Percentiles rank a stretch among this genome's conserved stretches.
These are phyloP conservation scores for Nomia melanderi DNA, from an alignment of 1,140 invertebrate genomes.

Conservation along the genomic window DNA sequence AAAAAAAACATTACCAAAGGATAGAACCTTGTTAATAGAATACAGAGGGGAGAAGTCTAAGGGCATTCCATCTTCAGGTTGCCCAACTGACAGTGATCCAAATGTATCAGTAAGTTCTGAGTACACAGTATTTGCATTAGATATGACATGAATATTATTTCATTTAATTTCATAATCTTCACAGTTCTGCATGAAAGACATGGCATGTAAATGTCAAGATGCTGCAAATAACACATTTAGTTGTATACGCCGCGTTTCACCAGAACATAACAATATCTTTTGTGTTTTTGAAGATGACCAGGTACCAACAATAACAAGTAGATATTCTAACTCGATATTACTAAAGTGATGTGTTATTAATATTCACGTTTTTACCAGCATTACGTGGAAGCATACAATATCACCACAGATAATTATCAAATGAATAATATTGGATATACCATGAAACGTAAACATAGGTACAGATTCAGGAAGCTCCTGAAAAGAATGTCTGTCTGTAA, in stretches of 20 bases:
- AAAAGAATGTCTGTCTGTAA: constrained; percentile 77
- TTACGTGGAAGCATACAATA: constrained; percentile 88
- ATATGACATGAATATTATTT: background rate
- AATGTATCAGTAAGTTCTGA: constrained; percentile 82
- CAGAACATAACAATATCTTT: constrained; percentile 85
- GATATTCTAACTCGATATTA: background rate
- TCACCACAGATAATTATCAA: constrained; percentile 86
- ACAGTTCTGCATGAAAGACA: constrained; percentile 84
- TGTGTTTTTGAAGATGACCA: constrained; percentile 88
- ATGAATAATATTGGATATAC: constrained; percentile 83
- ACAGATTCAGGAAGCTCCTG: constrained; percentile 78
- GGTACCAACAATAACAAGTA: constrained; percentile 78
- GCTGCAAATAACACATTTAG: constrained; percentile 91
- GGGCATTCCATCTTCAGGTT: constrained; percentile 79
- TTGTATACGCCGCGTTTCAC: constrained; percentile 85
- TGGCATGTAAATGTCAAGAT: constrained; percentile 92
- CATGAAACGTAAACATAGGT: constrained; percentile 77
- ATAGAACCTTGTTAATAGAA: constrained; percentile 87
- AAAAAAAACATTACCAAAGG: constrained; percentile 52
- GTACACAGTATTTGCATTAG: background rate
- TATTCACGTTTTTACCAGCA: constrained; percentile 74
- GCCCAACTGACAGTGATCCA: constrained; percentile 81
- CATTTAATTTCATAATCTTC: constrained; percentile 47
- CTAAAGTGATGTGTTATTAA: background rate
- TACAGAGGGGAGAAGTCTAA: constrained; percentile 88